A percentile compares a stretch with the other conserved stretches of the same genome.
Conservation (phyloP, 2,888 invertebrate genomes). For the Phanerotoma sp. region DNA sequence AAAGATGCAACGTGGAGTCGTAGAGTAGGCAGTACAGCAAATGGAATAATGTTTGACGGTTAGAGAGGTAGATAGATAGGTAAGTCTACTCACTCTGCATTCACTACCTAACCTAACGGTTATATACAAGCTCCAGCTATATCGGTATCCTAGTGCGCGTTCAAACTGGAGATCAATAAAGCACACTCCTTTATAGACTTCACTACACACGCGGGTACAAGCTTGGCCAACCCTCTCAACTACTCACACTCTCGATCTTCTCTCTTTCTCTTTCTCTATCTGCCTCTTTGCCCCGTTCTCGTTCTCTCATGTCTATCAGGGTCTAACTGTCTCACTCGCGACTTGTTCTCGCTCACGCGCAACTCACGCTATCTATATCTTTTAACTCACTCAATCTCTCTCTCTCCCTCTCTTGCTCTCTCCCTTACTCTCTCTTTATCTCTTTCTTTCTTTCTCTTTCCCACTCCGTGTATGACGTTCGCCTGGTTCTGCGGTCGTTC, state of each 20-base stretch:
- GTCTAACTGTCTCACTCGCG: conserved; percentile 15
- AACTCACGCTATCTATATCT: conserved; percentile 11
- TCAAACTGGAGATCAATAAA: conserved; percentile 57
- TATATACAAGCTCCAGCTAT: conserved; percentile 32
- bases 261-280: no score
- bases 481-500: conserved; percentile 2
- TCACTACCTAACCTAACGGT: not conserved
- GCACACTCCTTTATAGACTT: conserved; percentile 56
- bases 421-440: conserved; percentile 13
- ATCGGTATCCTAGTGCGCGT: conserved; percentile 54
- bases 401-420: conserved; percentile 23
- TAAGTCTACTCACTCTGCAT: no score
- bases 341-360: conserved; percentile 25
- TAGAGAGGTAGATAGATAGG: no score
- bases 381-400: conserved; percentile 10
- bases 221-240: conserved; percentile 44
- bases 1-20: no score
- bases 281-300: no score
- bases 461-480: no score
- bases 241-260: no score
- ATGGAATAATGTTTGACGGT: no score
- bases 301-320: conserved; percentile 23
- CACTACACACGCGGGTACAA: conserved; percentile 50
- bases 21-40: no score
- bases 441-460: conserved; percentile 19